Percentiles rank a stretch among this genome's conserved stretches.
Evolutionary conservation across 2,797 vertebrate genomes (phyloP).

Genomic region (Chelon labrosus): DNA sequence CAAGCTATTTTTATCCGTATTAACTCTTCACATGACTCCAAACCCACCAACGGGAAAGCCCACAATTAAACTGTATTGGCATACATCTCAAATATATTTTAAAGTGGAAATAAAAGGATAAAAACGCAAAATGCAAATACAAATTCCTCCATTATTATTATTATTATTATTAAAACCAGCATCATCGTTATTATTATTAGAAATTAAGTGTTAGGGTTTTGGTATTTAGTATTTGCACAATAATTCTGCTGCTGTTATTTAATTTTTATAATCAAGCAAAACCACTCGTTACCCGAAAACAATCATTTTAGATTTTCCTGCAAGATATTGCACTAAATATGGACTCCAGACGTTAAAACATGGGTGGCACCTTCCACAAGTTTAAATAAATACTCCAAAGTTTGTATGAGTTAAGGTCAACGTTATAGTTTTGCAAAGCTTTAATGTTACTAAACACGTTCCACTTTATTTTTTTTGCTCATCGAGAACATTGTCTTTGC

Average conservation of each 20-base stretch:
- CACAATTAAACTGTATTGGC: background rate
- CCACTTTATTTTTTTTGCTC: conserved; percentile 28
- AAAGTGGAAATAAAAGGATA: conserved; percentile 8
- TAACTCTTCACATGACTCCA: background rate
- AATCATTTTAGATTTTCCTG: background rate
- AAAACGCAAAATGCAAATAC: background rate
- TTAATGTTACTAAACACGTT: conserved; percentile 2
- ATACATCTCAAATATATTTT: background rate
- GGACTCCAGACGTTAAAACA: background rate
- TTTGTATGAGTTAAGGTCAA: conserved; percentile 38
- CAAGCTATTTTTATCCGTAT: conserved; percentile 3
- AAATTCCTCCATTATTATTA: background rate
- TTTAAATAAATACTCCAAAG: background rate
- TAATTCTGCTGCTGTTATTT: background rate
- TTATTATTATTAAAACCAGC: background rate
- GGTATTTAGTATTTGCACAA: background rate
- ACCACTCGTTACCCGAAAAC: background rate
- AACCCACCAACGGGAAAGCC: background rate
- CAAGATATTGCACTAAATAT: background rate
- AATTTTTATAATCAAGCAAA: background rate
- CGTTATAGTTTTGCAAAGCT: background rate
- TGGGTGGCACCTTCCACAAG: background rate
- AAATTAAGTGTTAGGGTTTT: background rate
- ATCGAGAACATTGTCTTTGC: conserved; percentile 17
- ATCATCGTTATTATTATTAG: background rate